Evolutionary conservation across 23 tunicate species (phyloP), one percentile per base, ranked within the genome.

Genomic region (Botrylloides violaceus): DNA sequence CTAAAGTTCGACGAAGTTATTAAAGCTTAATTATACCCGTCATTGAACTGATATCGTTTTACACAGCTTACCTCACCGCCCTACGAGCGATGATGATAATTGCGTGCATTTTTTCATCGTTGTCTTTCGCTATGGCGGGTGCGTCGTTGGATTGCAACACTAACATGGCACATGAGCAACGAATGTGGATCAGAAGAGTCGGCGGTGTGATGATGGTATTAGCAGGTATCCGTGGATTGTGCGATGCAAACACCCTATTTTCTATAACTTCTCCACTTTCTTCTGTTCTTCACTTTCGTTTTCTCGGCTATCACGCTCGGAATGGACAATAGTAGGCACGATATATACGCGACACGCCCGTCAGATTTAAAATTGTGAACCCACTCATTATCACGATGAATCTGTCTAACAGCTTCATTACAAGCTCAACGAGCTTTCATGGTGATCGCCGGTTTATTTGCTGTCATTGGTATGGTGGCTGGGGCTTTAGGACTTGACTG

Each of bases 171-270:
- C 81, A 62, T 21, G 65, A 43, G 4, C 75, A 71, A 64, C 82
- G 81, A 61, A 61, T 36, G 20, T 29, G n/a, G n/a, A 49, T 76
- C 3, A 56, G 72, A 15, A 58, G 81, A 21, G 71, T 70, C 9
- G 78, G 75, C 56, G 97, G 97, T 36, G 70, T 75, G 18, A 32
- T 83, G 48, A 57, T 76, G 31, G 22, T 79, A 20, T 48, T 90
- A 49, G 97, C 97, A 90, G 97, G 97, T 90, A 90, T 33, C 3
- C n/a, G n/a, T n/a, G n/a, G n/a, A n/a, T n/a, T n/a, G n/a, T n/a
- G n/a, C n/a, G n/a, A n/a, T n/a, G n/a, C n/a, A n/a, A n/a, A n/a
- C n/a, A n/a, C n/a, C n/a, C n/a, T n/a, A n/a, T n/a, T n/a, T n/a
- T n/a, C n/a, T n/a, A n/a, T n/a, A n/a, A n/a, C n/a, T 47, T 12